Conservation (phyloP, 2,888 invertebrate species). For the Pyralis farinalis region DNA sequence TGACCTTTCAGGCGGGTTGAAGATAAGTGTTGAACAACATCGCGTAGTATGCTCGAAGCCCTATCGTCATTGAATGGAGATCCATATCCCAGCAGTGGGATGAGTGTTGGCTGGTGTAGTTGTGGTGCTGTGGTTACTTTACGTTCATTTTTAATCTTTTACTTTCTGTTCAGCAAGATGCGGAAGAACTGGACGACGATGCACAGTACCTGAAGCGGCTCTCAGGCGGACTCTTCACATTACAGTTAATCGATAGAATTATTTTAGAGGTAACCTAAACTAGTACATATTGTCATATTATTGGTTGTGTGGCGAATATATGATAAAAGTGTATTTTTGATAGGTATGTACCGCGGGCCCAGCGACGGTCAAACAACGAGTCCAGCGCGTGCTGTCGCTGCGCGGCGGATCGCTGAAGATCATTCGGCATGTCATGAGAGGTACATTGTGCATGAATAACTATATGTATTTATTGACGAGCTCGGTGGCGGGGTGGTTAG, state of each 20-base stretch:
- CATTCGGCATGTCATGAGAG: constrained; percentile 96
- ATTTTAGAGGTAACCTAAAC: constrained; percentile 89
- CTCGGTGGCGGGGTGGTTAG: too few relatives aligned
- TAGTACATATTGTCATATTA: too few relatives aligned
- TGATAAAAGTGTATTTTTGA: constrained; percentile 1
- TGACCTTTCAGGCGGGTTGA: too few relatives aligned
- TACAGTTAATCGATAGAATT: constrained; percentile 96
- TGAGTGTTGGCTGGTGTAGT: too few relatives aligned
- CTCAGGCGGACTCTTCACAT: constrained; percentile 96
- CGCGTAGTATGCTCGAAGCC: too few relatives aligned
- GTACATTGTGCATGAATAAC: too few relatives aligned
- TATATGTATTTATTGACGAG: too few relatives aligned
- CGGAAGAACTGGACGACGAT: constrained; percentile 90
- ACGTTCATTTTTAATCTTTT: constrained; percentile 2
- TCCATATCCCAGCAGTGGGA: too few relatives aligned
- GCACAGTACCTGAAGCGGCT: constrained; percentile 93
- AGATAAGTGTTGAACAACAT: too few relatives aligned
- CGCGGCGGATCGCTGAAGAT: constrained; percentile 95
- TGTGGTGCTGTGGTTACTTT: background rate
- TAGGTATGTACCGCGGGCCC: constrained; percentile 86
- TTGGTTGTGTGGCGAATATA: background rate
- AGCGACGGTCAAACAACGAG: constrained; percentile 89
- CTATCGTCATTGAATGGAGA: too few relatives aligned
- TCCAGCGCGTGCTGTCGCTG: constrained; percentile 93
- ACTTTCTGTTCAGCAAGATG: constrained; percentile 53